phyloP scores from a whole-genome alignment of 2,113 vertebrate species.

The Gallinago undulata region DNA sequence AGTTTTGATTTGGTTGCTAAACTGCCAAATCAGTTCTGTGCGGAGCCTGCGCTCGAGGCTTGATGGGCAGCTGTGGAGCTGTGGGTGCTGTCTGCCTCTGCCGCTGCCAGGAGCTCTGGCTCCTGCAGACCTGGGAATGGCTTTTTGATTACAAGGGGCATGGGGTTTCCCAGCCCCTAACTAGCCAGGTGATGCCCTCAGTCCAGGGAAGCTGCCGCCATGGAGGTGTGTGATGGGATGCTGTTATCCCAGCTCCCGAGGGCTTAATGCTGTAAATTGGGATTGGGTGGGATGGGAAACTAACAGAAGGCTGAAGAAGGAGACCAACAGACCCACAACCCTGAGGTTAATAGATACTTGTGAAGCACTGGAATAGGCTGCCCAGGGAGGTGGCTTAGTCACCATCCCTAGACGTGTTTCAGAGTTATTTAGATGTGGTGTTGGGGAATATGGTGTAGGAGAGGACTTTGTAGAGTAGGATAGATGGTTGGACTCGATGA shows the following conservation, averaged over 20 bases:
- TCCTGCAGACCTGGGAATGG: background rate
- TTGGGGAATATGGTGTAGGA: too few species aligned
- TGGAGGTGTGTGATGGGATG: background rate
- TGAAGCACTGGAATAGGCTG: background rate
- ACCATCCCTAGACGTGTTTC: too few species aligned
- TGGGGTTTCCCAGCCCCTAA: fast-evolving
- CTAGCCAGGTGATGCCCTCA: background rate
- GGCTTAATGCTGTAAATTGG: background rate
- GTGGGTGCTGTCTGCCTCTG: background rate
- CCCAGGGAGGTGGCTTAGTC: too few species aligned
- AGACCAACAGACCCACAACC: background rate
- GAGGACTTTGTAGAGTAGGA: too few species aligned
- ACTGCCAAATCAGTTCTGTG: background rate
- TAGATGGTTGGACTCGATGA: too few species aligned
- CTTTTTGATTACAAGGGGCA: fast-evolving
- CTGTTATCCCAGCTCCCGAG: background rate
- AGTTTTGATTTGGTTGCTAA: background rate
- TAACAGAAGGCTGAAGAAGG: background rate
- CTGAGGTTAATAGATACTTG: background rate
- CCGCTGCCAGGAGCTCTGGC: background rate
- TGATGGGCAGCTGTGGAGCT: slow-evolving; percentile 30
- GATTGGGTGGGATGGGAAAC: fast-evolving
- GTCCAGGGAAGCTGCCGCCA: background rate
- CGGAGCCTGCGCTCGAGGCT: background rate
- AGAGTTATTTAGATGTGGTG: too few species aligned